Conservation (phyloP, 2,113 vertebrate genomes). For the Sarotherodon lohbergeri region DNA sequence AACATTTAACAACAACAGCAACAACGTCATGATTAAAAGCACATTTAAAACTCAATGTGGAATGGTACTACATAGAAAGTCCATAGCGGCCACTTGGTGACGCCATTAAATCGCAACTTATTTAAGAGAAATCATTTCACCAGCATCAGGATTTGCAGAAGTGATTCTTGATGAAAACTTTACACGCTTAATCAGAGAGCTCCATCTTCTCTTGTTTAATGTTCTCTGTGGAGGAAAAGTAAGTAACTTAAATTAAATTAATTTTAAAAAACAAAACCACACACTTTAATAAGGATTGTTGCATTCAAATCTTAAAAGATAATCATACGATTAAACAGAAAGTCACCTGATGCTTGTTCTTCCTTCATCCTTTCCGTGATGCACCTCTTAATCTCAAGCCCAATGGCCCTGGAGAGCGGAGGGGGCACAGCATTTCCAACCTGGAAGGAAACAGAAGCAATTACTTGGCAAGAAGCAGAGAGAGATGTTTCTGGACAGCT, state of each 20-base stretch:
- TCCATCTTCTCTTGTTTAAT: constrained; percentile 78
- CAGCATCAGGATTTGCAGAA: constrained; percentile 14
- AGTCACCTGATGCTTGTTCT: constrained; percentile 72
- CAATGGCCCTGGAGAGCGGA: constrained; percentile 89
- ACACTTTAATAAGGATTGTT: not conserved
- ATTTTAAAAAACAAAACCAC: not conserved
- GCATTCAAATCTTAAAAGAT: not conserved
- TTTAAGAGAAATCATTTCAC: constrained; percentile 30
- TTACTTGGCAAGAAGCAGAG: accelerated
- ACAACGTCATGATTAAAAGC: constrained; percentile 75
- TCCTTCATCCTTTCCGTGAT: constrained; percentile 75
- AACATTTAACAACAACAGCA: constrained; percentile 59
- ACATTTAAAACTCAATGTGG: constrained; percentile 64
- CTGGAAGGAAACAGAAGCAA: constrained; percentile 38
- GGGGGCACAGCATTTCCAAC: constrained; percentile 93
- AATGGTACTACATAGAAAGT: constrained; percentile 75
- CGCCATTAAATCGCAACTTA: constrained; percentile 20
- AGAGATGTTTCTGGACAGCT: not conserved
- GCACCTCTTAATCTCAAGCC: constrained; percentile 84
- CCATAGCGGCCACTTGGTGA: constrained; percentile 48
- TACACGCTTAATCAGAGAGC: constrained; percentile 60
- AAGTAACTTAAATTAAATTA: accelerated
- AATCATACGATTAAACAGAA: not conserved
- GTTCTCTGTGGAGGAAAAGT: constrained; percentile 44
- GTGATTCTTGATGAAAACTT: not conserved